phyloP scores from a whole-genome alignment of 2,113 vertebrate genomes.

The Mionectes macconnelli region DNA sequence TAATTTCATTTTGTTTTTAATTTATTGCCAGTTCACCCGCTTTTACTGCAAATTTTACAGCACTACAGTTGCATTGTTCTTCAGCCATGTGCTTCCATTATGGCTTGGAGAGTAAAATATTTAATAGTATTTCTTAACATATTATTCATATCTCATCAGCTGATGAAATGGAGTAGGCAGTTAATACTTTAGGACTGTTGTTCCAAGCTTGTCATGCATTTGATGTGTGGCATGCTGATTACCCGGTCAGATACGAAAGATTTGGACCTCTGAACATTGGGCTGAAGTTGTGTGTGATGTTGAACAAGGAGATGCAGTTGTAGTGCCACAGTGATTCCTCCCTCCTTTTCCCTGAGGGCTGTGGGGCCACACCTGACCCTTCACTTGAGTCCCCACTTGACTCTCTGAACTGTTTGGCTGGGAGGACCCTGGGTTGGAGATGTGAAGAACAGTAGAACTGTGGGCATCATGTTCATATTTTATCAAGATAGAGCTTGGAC shows the following conservation, averaged over 20 bases:
- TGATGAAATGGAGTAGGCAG: neutral
- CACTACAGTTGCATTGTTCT: neutral
- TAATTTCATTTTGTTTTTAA: neutral
- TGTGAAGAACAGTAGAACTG: neutral
- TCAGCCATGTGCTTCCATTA: neutral
- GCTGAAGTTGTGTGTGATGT: neutral
- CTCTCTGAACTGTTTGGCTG: neutral
- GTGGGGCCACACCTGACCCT: neutral
- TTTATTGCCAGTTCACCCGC: neutral
- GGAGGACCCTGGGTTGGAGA: neutral
- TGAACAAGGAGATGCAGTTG: neutral
- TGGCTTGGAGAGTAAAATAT: neutral
- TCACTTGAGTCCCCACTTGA: too few species aligned
- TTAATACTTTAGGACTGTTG: neutral
- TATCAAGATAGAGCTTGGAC: neutral
- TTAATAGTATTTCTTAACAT: neutral
- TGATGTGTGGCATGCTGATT: neutral
- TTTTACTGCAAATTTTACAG: neutral
- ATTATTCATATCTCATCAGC: neutral
- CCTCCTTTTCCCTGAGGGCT: neutral
- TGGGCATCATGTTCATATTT: neutral
- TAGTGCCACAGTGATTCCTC: neutral
- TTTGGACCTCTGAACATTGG: neutral
- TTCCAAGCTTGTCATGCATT: neutral
- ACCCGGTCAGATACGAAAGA: neutral